Evolutionary conservation across 2,113 vertebrate species (phyloP).

Genomic region (Arenaria interpres): DNA sequence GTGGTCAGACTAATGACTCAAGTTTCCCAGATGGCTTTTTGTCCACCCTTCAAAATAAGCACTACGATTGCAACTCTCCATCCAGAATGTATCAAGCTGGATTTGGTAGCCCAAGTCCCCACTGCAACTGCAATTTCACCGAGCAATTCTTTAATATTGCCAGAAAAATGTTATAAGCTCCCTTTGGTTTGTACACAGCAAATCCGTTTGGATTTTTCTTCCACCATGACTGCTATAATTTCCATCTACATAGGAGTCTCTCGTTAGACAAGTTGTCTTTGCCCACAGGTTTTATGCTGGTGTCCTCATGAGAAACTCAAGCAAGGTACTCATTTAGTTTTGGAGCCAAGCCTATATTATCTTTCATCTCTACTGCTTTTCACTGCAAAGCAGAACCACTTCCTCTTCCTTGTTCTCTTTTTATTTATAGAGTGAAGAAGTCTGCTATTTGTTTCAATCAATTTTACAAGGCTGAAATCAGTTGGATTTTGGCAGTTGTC

Average conservation of each 20-base stretch:
- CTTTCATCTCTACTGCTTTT: slow-evolving; percentile 5
- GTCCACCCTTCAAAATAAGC: background rate
- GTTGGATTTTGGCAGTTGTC: background rate
- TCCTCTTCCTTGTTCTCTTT: slow-evolving; percentile 22
- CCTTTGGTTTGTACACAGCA: background rate
- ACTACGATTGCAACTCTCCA: background rate
- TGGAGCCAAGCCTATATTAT: background rate
- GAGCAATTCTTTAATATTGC: background rate
- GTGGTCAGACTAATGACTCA: background rate
- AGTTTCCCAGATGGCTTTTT: background rate
- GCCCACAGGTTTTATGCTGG: background rate
- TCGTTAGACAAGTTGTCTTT: background rate
- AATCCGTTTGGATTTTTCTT: background rate
- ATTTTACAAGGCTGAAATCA: slow-evolving; percentile 1
- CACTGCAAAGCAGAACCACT: background rate
- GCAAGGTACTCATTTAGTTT: background rate
- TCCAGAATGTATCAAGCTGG: background rate
- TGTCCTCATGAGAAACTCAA: background rate
- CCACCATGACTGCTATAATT: background rate
- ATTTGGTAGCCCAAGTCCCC: background rate
- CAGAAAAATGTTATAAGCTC: background rate
- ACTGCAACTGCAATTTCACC: background rate
- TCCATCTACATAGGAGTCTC: background rate
- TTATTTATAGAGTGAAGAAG: background rate
- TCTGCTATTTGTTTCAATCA: background rate